These are phyloP conservation scores for Endomychus coccineus DNA, from an alignment of 2,888 invertebrate genomes.

Conservation along the genomic window DNA sequence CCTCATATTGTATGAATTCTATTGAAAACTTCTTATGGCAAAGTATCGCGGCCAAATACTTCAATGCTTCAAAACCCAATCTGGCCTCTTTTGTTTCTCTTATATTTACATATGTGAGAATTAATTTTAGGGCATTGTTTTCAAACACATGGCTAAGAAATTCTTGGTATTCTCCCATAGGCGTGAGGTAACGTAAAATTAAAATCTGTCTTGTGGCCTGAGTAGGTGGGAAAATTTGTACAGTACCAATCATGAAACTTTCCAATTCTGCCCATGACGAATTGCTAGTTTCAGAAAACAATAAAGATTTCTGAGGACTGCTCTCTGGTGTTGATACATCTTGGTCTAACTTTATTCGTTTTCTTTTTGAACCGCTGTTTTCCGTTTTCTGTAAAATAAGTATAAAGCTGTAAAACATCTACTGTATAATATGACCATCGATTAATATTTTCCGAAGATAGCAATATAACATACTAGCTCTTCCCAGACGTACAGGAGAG, in stretches of 20 bases:
- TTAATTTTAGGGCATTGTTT: conserved; percentile 81
- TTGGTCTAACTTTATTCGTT: conserved; percentile 27
- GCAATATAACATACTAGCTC: no score
- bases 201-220: conserved; percentile 85
- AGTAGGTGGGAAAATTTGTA: conserved; percentile 85
- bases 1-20: conserved; percentile 86
- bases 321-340: conserved; percentile 5
- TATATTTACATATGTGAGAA: conserved; percentile 85
- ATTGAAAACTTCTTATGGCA: conserved; percentile 98
- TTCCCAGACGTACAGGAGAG: no score
- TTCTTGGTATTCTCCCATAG: conserved; percentile 98
- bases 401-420: background rate
- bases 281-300: conserved; percentile 59
- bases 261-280: conserved; percentile 90
- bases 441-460: no score
- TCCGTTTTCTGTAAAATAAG: conserved; percentile 7
- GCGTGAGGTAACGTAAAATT: conserved; percentile 88
- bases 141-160: conserved; percentile 91
- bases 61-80: conserved; percentile 91
- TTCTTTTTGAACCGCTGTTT: conserved; percentile 19
- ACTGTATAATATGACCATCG: no score
- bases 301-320: conserved; percentile 20
- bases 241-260: conserved; percentile 79
- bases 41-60: conserved; percentile 87
- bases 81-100: conserved; percentile 83